Percentiles rank a stretch among this genome's conserved stretches.
phyloP scores from a whole-genome alignment of 2,888 invertebrate species.

The Allolobophora icterica region DNA sequence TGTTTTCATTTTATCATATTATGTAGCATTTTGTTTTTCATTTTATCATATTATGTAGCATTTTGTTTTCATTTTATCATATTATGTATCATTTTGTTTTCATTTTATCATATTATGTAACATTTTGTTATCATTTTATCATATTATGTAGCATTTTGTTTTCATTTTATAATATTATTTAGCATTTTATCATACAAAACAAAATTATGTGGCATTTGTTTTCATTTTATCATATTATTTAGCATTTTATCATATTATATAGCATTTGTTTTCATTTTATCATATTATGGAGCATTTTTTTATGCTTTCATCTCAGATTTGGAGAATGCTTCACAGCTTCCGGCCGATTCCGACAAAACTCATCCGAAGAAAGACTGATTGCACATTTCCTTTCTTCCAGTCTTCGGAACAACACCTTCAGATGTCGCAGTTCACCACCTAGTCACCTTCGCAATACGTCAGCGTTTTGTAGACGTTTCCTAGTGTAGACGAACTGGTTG shows the following conservation, averaged over 20 bases:
- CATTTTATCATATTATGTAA: not conserved
- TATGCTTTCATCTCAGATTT: not conserved
- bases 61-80: too few species aligned
- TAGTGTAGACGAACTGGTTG: not conserved
- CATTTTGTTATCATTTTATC: not conserved
- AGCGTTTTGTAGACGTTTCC: not conserved
- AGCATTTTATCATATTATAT: not conserved
- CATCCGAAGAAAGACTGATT: not conserved
- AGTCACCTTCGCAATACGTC: conserved; percentile 9
- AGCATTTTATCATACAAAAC: too few species aligned
- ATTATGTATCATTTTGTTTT: not conserved
- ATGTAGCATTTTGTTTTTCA: not conserved
- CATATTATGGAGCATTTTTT: not conserved
- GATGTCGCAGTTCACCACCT: not conserved
- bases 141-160: not conserved
- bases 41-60: not conserved
- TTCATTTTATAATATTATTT: not conserved
- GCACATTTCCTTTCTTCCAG: too few species aligned
- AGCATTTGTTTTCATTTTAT: too few species aligned
- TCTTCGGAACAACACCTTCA: not conserved
- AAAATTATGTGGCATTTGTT: too few species aligned
- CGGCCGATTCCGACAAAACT: not conserved
- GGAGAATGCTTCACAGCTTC: not conserved
- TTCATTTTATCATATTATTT: not conserved
- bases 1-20: not conserved